These are phyloP conservation scores for Thalassoma bifasciatum DNA, from an alignment of 2,113 vertebrate species.

Conservation along the genomic window DNA sequence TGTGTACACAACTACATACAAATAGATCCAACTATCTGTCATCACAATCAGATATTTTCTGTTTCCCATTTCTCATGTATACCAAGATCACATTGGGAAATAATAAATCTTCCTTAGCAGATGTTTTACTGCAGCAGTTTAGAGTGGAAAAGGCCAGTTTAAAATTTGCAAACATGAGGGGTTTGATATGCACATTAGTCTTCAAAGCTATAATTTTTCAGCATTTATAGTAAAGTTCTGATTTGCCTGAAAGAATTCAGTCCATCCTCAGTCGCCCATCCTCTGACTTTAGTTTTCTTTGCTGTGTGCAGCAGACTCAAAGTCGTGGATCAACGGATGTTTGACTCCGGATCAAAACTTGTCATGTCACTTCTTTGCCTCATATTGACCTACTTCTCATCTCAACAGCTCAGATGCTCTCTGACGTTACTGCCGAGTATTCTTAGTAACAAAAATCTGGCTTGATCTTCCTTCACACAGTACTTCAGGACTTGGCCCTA, in stretches of 20 bases:
- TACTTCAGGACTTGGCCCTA: slow-evolving; percentile 23
- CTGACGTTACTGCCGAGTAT: slow-evolving; percentile 44
- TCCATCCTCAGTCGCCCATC: not conserved
- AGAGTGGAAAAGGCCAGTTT: not conserved
- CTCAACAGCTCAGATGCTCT: slow-evolving; percentile 34
- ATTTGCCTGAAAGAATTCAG: not conserved
- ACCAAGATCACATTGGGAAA: slow-evolving; percentile 2
- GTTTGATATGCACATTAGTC: not conserved
- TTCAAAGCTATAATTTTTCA: not conserved
- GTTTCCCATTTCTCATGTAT: not conserved
- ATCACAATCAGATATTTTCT: no score
- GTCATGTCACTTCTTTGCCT: slow-evolving; percentile 38
- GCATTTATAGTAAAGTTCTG: not conserved
- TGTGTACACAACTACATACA: no score
- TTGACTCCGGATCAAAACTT: slow-evolving; percentile 47
- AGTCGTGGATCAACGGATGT: slow-evolving; percentile 25
- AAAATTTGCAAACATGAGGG: not conserved
- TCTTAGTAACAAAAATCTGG: slow-evolving; percentile 51
- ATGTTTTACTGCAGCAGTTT: no score
- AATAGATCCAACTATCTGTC: no score
- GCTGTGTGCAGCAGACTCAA: slow-evolving; percentile 8
- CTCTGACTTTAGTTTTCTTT: slow-evolving; percentile 20
- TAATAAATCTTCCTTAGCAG: no score
- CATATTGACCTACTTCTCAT: slow-evolving; percentile 57
- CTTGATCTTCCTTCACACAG: slow-evolving; percentile 48